Evolutionary conservation across 2,888 invertebrate genomes (phyloP).

Genomic region (Scaptomyza caliginosa): DNA sequence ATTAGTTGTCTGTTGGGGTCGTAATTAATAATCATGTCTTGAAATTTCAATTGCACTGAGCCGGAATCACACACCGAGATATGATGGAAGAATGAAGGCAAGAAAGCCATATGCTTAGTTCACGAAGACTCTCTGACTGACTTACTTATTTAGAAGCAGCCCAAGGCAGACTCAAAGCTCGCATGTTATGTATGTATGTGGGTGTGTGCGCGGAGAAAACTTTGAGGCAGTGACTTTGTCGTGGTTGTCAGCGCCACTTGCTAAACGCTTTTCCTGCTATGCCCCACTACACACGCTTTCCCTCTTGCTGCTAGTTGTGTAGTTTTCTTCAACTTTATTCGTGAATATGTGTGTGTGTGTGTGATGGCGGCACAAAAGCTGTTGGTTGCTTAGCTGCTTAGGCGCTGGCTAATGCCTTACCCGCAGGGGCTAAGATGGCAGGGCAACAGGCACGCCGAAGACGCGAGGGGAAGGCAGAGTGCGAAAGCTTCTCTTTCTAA

Average conservation of each 20-base stretch:
- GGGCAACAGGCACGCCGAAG: background rate
- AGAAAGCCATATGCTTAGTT: constrained; percentile 8
- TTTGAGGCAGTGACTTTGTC: constrained; percentile 48
- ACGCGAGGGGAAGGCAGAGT: background rate
- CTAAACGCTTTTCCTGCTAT: constrained; percentile 56
- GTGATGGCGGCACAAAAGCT: constrained; percentile 61
- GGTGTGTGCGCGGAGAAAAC: constrained; percentile 18
- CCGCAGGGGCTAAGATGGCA: constrained; percentile 49
- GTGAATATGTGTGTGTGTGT: constrained; percentile 18
- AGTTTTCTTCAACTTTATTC: constrained; percentile 66
- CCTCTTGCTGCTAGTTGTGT: constrained; percentile 37
- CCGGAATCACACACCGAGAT: background rate
- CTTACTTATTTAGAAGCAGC: constrained; percentile 7
- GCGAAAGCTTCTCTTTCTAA: background rate
- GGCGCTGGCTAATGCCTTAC: constrained; percentile 66
- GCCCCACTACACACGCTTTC: constrained; percentile 12
- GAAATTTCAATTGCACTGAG: constrained; percentile 62
- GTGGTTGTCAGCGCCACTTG: constrained; percentile 61
- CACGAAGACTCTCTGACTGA: background rate
- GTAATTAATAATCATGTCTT: constrained; percentile 67
- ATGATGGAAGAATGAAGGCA: background rate
- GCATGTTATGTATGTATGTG: constrained; percentile 26
- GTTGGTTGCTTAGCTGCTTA: constrained; percentile 77
- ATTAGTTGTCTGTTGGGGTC: constrained; percentile 30
- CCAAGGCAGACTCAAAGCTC: constrained; percentile 8